A percentile compares a stretch with the other conserved stretches of the same genome.
Conservation (phyloP, 2,888 invertebrate genomes). For the Chrysodeixis includens region DNA sequence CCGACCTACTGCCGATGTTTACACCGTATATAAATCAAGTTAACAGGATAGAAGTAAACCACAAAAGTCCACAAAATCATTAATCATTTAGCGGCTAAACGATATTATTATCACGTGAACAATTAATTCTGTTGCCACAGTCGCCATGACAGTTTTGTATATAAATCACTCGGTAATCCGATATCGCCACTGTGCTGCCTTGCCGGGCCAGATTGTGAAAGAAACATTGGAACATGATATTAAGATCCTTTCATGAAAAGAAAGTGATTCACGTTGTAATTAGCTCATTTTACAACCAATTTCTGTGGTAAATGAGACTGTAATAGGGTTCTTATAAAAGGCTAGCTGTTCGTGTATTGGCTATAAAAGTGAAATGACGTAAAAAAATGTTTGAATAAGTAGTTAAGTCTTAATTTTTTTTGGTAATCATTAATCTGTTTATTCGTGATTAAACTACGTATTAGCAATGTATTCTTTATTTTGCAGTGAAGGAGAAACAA, state of each 20-base stretch:
- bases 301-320: too few relatives aligned
- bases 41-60: conserved; percentile 37
- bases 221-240: neutral
- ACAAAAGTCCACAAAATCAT: conserved; percentile 64
- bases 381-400: neutral
- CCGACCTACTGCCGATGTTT: conserved; percentile 17
- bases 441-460: neutral
- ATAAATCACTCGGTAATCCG: conserved; percentile 77
- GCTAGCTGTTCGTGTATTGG: neutral
- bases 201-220: conserved; percentile 15
- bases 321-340: too few relatives aligned
- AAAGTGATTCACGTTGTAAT: conserved; percentile 1
- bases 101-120: conserved; percentile 71
- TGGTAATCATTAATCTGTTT: neutral
- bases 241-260: neutral
- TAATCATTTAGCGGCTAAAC: conserved; percentile 66
- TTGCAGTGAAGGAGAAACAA: too few relatives aligned
- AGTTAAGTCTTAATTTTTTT: neutral
- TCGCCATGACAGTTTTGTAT: conserved; percentile 68
- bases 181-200: conserved; percentile 66
- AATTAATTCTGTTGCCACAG: conserved; percentile 72
- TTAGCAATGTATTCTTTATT: too few relatives aligned
- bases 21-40: conserved; percentile 38
- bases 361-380: conserved; percentile 1
- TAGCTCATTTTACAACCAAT: neutral